Evolutionary conservation across 2,888 invertebrate genomes (phyloP).

Genomic region (Agrotis segetum): DNA sequence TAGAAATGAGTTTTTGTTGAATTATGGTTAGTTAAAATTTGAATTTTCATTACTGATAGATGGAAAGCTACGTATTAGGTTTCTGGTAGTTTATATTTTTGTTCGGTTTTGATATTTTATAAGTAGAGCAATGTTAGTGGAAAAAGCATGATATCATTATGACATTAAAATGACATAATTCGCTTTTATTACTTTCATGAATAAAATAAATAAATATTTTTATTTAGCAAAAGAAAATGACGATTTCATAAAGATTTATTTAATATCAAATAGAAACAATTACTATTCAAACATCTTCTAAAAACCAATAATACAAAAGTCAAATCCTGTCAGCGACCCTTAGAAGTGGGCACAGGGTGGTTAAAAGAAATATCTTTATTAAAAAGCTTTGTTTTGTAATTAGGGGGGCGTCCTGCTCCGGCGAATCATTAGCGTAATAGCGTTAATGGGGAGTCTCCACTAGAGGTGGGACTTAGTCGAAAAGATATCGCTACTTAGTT

Average conservation of each 20-base stretch:
- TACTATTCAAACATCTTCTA: constrained; percentile 10
- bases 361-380: constrained; percentile 83
- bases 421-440: constrained; percentile 87
- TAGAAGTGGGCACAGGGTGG: constrained; percentile 43
- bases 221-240: background rate
- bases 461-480: constrained; percentile 66
- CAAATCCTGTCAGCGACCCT: background rate
- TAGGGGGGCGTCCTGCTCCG: constrained; percentile 78
- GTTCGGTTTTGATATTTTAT: background rate
- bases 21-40: constrained; percentile 58
- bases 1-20: constrained; percentile 63
- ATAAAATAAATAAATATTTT: too few species aligned
- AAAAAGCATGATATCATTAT: background rate
- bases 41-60: constrained; percentile 44
- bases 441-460: constrained; percentile 78
- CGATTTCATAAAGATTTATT: background rate
- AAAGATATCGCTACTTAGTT: constrained; percentile 47
- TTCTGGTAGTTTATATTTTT: constrained; percentile 12
- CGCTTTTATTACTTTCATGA: too few species aligned
- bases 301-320: constrained; percentile 42
- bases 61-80: constrained; percentile 12
- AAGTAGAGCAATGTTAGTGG: background rate
- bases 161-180: too few species aligned
- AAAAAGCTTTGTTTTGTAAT: constrained; percentile 88
- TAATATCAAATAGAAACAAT: constrained; percentile 8